A percentile compares a stretch with the other conserved stretches of the same genome.
Conservation (phyloP, 2,888 invertebrate genomes). For the Tenthredo amoena region DNA sequence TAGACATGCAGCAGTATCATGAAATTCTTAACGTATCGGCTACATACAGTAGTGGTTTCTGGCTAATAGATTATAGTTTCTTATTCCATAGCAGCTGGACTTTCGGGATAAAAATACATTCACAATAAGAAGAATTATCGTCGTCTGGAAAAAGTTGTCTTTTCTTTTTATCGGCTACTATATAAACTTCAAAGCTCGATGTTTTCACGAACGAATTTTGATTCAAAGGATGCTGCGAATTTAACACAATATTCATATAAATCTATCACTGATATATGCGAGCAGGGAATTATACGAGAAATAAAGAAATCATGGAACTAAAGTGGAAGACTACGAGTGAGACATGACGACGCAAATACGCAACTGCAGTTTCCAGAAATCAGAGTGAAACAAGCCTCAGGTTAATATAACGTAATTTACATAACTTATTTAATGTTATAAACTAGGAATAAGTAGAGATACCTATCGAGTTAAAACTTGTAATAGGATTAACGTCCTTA, state of each 20-base stretch:
- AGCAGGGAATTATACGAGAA: neutral
- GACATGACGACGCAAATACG: neutral
- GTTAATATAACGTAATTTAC: neutral
- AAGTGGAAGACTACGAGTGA: neutral
- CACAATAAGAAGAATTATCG: constrained; percentile 1
- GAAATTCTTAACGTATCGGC: neutral
- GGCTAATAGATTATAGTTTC: constrained; percentile 11
- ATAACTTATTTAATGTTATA: neutral
- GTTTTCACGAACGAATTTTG: neutral
- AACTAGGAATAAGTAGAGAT: neutral
- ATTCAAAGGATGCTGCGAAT: neutral
- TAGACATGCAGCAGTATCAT: neutral
- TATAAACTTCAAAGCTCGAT: neutral
- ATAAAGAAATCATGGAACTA: neutral
- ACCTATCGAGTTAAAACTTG: neutral
- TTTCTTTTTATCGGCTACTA: neutral
- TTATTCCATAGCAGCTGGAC: neutral
- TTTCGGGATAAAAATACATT: neutral
- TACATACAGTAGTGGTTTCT: neutral
- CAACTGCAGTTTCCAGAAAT: neutral
- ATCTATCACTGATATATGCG: neutral
- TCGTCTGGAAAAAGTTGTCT: constrained; percentile 14
- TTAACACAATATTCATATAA: neutral
- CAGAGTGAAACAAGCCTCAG: neutral
- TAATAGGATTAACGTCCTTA: too few relatives aligned